Conservation (phyloP, 2,113 vertebrate genomes). For the Rhegmatorhina hoffmannsi region DNA sequence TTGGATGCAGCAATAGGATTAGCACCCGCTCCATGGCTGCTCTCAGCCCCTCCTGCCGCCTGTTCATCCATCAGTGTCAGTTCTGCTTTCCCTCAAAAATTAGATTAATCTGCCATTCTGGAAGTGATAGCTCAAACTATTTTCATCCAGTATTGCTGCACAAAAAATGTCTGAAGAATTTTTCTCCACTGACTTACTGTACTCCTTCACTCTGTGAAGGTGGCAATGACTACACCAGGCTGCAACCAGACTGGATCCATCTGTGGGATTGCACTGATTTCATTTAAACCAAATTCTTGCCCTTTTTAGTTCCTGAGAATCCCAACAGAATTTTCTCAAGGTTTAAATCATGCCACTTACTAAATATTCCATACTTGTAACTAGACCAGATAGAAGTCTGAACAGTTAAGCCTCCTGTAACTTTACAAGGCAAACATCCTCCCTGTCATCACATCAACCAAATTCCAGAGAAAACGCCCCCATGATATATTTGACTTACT, state of each 20-base stretch:
- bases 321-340: not conserved
- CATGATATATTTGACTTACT: not conserved
- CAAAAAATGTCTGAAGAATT: not conserved
- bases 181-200: not conserved
- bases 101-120: conserved; percentile 56
- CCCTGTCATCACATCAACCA: not conserved
- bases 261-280: not conserved
- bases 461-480: not conserved
- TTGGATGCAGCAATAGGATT: not conserved
- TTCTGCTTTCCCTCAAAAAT: not conserved
- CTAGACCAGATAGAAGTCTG: not conserved
- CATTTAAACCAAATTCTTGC: not conserved
- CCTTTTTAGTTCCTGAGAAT: not conserved
- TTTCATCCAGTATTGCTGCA: conserved; percentile 52
- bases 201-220: not conserved
- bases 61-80: conserved; percentile 43
- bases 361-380: not conserved
- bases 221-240: not conserved
- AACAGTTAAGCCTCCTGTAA: not conserved
- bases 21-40: not conserved
- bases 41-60: not conserved
- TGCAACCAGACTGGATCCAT: not conserved
- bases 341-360: not conserved
- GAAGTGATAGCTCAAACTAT: conserved; percentile 40
- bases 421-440: not conserved